Evolutionary conservation across 2,113 vertebrate species (phyloP).

Genomic region (Prunella himalayana): DNA sequence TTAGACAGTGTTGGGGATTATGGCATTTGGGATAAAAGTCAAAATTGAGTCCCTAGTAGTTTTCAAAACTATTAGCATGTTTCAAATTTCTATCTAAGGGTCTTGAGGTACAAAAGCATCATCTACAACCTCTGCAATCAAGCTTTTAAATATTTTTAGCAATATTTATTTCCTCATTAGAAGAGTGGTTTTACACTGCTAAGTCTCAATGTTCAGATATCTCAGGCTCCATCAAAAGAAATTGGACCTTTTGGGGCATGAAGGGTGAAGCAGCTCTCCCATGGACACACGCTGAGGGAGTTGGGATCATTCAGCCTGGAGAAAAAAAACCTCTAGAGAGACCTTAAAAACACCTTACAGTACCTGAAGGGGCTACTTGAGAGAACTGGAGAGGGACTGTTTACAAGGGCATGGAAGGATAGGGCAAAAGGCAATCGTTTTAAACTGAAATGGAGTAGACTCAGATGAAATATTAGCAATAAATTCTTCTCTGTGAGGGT

Average conservation of each 20-base stretch:
- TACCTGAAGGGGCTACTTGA: neutral
- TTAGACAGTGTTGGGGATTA: neutral
- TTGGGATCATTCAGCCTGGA: rapidly evolving
- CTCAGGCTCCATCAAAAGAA: neutral
- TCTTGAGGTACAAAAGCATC: neutral
- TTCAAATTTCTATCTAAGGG: neutral
- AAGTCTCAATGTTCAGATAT: neutral
- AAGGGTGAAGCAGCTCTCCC: neutral
- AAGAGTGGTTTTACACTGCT: neutral
- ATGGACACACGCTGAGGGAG: no score
- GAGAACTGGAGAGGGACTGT: neutral
- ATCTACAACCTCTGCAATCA: neutral
- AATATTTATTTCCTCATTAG: neutral
- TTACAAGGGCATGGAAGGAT: neutral
- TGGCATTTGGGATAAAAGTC: neutral
- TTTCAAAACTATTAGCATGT: neutral
- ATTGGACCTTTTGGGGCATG: neutral
- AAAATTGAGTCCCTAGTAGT: neutral
- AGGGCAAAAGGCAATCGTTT: neutral
- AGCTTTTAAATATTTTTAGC: neutral
- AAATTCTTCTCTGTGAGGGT: neutral
- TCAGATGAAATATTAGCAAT: neutral
- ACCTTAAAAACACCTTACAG: neutral
- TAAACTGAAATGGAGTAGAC: neutral
- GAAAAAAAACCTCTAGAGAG: neutral